Evolutionary conservation across 1,140 invertebrate genomes (phyloP), one percentile per base, ranked within the genome.

Genomic region (Battus philenor): DNA sequence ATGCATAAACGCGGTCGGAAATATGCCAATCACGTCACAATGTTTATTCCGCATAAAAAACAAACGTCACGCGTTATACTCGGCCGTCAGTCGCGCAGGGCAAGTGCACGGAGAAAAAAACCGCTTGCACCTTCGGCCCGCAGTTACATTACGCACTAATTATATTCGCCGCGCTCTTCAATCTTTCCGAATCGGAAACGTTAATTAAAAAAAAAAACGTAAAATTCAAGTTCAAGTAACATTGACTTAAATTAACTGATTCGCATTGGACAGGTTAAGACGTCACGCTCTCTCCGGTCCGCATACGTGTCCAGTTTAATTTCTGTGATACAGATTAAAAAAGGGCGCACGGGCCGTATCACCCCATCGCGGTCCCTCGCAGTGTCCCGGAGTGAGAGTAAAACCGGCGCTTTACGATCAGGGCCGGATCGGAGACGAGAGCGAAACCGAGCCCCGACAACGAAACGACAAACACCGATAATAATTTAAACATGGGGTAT

Each of bases 81-180:
- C n/a, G n/a, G n/a, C n/a, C n/a, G n/a, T n/a, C n/a, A n/a, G n/a
- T n/a, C n/a, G n/a, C n/a, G n/a, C n/a, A n/a, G n/a, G n/a, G n/a
- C n/a, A n/a, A n/a, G n/a, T n/a, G n/a, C n/a, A n/a, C n/a, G n/a
- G n/a, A n/a, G n/a, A n/a, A n/a, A n/a, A n/a, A n/a, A n/a, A n/a
- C n/a, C n/a, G n/a, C n/a, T n/a, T n/a, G n/a, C n/a, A n/a, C n/a
- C n/a, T n/a, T n/a, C n/a, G n/a, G n/a, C 24, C 26, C 20, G 11
- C 36, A 39, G 24, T 24, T 24, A 39, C 12, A 39, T 39, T 24
- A 24, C 18, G 8, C 36, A 22, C 36, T 39, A 39, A 39, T 39
- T 39, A 39, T 27, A n/a, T 39, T 24, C 26, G 22, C 36, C 13
- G 8, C n/a, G 34, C 34, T 13, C 24, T 39, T 13, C 36, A 24